phyloP scores from a whole-genome alignment of 2,888 invertebrate species.

The Cyrtodaria siliqua region DNA sequence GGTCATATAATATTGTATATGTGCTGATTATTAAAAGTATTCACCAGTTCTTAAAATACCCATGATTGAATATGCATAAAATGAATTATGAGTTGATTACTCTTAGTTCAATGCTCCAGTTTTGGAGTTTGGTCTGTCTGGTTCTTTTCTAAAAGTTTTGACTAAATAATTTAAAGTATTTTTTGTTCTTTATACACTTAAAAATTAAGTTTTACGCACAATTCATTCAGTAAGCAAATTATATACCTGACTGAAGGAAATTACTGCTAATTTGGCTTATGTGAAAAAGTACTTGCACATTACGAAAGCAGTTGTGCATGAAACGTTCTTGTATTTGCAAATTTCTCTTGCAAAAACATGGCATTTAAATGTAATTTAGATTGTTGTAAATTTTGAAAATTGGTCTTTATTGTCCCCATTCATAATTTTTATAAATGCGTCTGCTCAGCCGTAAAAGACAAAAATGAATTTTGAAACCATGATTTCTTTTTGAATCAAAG shows the following conservation, averaged over 20 bases:
- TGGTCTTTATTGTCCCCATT: background rate
- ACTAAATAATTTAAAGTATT: too few species aligned
- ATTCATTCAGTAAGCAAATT: too few species aligned
- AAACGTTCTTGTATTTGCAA: background rate
- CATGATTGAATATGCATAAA: too few species aligned
- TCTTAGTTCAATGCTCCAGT: too few species aligned
- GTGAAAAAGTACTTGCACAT: slow-evolving; percentile 5
- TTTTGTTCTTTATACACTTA: too few species aligned
- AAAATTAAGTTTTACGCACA: too few species aligned
- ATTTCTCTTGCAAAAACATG: slow-evolving; percentile 5
- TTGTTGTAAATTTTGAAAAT: background rate
- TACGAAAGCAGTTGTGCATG: background rate
- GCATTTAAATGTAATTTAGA: slow-evolving; percentile 21
- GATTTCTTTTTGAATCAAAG: slow-evolving; percentile 4
- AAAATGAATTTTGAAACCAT: slow-evolving; percentile 16
- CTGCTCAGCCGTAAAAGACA: slow-evolving; percentile 13
- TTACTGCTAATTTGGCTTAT: background rate
- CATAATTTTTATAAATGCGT: background rate
- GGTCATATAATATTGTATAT: too few species aligned
- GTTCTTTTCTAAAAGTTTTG: too few species aligned
- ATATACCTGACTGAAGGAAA: too few species aligned
- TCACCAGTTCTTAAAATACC: too few species aligned
- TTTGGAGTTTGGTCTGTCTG: too few species aligned
- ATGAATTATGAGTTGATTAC: too few species aligned
- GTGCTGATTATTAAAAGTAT: background rate